Evolutionary conservation across 2,888 invertebrate species (phyloP).

Genomic region (Dioctria linearis): DNA sequence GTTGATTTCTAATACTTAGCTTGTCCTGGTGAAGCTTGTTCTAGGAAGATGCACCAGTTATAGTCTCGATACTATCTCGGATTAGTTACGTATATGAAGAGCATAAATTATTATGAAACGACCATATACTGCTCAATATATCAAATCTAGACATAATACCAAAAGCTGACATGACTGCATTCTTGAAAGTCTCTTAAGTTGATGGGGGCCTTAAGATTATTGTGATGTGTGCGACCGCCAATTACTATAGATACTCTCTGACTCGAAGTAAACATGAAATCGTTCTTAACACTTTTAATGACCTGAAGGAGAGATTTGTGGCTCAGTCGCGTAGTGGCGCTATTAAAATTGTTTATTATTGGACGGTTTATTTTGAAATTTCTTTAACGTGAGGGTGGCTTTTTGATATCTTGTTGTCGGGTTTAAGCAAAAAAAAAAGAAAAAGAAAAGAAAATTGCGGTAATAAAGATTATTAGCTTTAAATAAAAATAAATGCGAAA

Average conservation of each 20-base stretch:
- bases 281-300: constrained; percentile 51
- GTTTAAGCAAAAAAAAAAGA: too few relatives aligned
- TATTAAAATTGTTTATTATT: not conserved
- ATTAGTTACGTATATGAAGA: not conserved
- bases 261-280: not conserved
- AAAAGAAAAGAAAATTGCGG: too few relatives aligned
- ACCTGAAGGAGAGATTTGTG: constrained; percentile 38
- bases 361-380: constrained; percentile 22
- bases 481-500: too few relatives aligned
- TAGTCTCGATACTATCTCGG: too few relatives aligned
- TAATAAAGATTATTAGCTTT: too few relatives aligned
- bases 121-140: not conserved
- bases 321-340: constrained; percentile 10
- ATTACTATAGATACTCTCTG: constrained; percentile 20
- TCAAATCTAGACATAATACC: not conserved
- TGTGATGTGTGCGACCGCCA: not conserved
- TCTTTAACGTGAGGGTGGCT: constrained; percentile 13
- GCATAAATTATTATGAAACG: constrained; percentile 16
- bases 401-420: too few relatives aligned
- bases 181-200: not conserved
- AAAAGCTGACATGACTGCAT: not conserved
- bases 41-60: not conserved
- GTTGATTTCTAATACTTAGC: not conserved
- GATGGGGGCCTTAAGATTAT: not conserved
- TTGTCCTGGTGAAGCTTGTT: not conserved